Conservation (phyloP, 2,797 vertebrate genomes). For the Sebastes reedi region DNA sequence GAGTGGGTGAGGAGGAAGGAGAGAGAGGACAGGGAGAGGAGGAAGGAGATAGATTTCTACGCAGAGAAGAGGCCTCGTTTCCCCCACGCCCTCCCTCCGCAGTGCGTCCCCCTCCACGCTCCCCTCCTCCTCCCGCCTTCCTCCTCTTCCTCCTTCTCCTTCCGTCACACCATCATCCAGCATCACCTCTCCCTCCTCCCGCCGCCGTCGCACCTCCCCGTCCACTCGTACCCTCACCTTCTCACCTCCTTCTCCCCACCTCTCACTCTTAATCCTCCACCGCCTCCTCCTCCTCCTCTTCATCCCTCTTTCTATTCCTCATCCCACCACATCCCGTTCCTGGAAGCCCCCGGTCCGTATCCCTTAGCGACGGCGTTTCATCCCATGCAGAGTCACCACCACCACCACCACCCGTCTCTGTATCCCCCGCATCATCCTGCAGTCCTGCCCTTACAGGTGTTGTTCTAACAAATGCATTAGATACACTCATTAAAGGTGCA, state of each 20-base stretch:
- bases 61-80: conserved; percentile 59
- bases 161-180: conserved; percentile 74
- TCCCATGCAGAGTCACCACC: conserved; percentile 49
- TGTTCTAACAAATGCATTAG: conserved; percentile 49
- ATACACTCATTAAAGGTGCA: background rate
- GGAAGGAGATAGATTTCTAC: conserved; percentile 54
- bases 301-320: conserved; percentile 59
- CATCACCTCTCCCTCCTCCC: conserved; percentile 71
- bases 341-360: conserved; percentile 56
- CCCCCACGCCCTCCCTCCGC: conserved; percentile 30
- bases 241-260: conserved; percentile 61
- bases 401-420: conserved; percentile 38
- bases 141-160: conserved; percentile 66
- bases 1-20: conserved; percentile 52
- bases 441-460: conserved; percentile 68
- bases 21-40: conserved; percentile 47
- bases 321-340: conserved; percentile 53
- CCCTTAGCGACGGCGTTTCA: conserved; percentile 65
- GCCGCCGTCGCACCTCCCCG: conserved; percentile 48
- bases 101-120: conserved; percentile 57
- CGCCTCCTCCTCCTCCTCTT: background rate
- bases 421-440: conserved; percentile 59
- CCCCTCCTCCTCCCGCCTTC: conserved; percentile 58
- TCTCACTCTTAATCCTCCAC: conserved; percentile 37
- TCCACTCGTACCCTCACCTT: conserved; percentile 59